These are phyloP conservation scores for Ranitomeya imitator DNA, from an alignment of 2,113 vertebrate genomes.

Conservation along the genomic window DNA sequence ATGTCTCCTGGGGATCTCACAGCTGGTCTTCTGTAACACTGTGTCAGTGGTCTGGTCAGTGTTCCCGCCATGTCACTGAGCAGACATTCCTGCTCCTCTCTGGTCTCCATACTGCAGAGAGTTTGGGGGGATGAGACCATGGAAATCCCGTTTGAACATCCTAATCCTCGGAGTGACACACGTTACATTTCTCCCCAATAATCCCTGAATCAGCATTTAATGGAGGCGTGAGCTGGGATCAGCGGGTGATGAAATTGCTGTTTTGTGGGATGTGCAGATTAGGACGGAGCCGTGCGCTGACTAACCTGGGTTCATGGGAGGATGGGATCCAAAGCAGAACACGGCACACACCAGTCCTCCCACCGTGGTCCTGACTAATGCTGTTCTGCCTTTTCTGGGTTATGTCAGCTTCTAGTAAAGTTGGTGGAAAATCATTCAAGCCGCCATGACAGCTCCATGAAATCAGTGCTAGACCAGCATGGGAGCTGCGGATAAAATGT, in stretches of 20 bases:
- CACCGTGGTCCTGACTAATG: neutral
- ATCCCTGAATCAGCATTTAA: slow-evolving; percentile 11
- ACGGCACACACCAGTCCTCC: neutral
- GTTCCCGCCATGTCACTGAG: neutral
- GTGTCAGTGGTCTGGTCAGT: neutral
- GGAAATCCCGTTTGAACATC: neutral
- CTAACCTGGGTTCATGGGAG: neutral
- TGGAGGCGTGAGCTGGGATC: neutral
- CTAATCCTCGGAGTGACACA: neutral
- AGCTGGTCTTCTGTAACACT: neutral
- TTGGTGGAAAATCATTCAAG: neutral
- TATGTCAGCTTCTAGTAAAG: neutral
- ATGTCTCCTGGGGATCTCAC: neutral
- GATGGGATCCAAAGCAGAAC: neutral
- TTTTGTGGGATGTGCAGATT: neutral
- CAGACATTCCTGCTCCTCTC: neutral
- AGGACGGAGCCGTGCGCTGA: neutral
- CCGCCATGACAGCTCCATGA: neutral
- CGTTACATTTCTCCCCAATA: neutral
- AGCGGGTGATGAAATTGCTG: slow-evolving; percentile 8
- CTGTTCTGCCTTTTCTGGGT: neutral
- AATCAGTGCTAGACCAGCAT: too few relatives aligned
- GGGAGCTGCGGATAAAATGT: too few relatives aligned
- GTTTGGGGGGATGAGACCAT: neutral
- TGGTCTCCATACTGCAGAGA: neutral